Percentiles rank a stretch among this genome's conserved stretches.
Conservation (phyloP, 2,888 invertebrate species). For the Scaptomyza cyrtandrae region DNA sequence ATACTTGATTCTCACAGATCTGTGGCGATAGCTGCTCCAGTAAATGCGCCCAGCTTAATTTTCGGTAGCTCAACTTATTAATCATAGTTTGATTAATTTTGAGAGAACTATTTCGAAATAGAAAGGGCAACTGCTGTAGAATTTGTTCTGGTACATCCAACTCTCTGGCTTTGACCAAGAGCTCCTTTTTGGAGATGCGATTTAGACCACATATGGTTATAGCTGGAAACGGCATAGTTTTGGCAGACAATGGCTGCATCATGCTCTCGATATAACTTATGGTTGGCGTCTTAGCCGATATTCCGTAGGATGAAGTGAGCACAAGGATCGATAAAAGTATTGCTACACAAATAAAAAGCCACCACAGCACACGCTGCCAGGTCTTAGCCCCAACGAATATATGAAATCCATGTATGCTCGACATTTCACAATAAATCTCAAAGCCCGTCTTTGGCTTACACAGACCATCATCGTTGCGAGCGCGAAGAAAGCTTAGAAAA, state of each 20-base stretch:
- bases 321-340: slow-evolving; percentile 85
- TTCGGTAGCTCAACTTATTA: not conserved
- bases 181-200: slow-evolving; percentile 84
- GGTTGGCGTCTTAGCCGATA: slow-evolving; percentile 86
- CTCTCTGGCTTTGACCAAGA: slow-evolving; percentile 76
- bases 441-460: slow-evolving; percentile 79
- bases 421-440: slow-evolving; percentile 81
- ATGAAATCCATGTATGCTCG: slow-evolving; percentile 81
- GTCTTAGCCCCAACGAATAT: slow-evolving; percentile 75
- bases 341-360: slow-evolving; percentile 85
- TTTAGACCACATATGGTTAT: slow-evolving; percentile 86
- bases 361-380: slow-evolving; percentile 85
- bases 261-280: slow-evolving; percentile 86
- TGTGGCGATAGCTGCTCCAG: slow-evolving; percentile 85
- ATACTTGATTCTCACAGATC: slow-evolving; percentile 85
- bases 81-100: not conserved
- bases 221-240: slow-evolving; percentile 85
- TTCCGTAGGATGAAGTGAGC: slow-evolving; percentile 86
- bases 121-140: slow-evolving; percentile 58
- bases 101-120: slow-evolving; percentile 7
- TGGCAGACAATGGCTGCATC: slow-evolving; percentile 85
- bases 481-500: slow-evolving; percentile 65
- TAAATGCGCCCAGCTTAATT: slow-evolving; percentile 48
- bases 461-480: slow-evolving; percentile 73
- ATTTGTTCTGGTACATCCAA: slow-evolving; percentile 80